Evolutionary conservation across 2,888 invertebrate species (phyloP).

Genomic region (Ophion costatus): DNA sequence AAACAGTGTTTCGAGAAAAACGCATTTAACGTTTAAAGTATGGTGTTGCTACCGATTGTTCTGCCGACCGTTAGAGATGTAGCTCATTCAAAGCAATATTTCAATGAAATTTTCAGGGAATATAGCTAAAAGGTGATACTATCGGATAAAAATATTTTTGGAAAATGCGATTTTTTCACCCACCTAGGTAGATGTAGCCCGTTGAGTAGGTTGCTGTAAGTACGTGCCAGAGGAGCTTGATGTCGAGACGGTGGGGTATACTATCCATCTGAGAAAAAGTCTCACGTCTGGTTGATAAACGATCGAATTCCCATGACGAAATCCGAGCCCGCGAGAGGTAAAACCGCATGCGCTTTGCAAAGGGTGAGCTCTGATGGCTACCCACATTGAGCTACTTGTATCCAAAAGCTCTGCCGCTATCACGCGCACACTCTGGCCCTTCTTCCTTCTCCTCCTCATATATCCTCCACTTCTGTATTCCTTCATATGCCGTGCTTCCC

Average conservation of each 20-base stretch:
- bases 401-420: constrained; percentile 42
- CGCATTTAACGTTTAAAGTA: no score
- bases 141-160: no score
- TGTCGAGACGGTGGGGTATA: neutral
- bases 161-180: no score
- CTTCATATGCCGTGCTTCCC: constrained; percentile 35
- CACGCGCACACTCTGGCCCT: constrained; percentile 64
- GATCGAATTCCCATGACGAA: constrained; percentile 81
- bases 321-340: constrained; percentile 69
- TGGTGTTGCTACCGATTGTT: no score
- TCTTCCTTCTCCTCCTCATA: constrained; percentile 12
- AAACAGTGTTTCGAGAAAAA: no score
- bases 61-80: no score
- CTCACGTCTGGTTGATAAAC: constrained; percentile 81
- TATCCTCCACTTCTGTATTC: constrained; percentile 15
- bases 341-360: constrained; percentile 61
- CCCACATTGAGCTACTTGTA: constrained; percentile 41
- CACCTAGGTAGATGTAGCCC: no score
- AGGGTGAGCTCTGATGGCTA: constrained; percentile 67
- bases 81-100: no score
- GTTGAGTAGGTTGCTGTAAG: no score
- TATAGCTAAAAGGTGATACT: no score
- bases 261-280: constrained; percentile 3
- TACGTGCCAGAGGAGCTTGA: no score
- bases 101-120: no score